Evolutionary conservation across 2,113 vertebrate species (phyloP).

Genomic region (Elanoides forficatus): DNA sequence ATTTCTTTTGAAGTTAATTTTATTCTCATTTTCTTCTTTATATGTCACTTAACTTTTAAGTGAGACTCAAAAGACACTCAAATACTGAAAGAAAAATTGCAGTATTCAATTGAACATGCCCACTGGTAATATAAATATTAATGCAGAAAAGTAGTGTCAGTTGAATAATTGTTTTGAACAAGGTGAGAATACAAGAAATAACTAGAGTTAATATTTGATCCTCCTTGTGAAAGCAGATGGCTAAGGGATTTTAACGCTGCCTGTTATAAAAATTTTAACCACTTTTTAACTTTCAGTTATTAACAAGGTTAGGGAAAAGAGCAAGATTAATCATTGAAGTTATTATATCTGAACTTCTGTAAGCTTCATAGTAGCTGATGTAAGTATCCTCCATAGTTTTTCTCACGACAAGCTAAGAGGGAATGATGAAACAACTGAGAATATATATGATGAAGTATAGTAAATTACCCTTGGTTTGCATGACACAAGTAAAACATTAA

Average conservation of each 20-base stretch:
- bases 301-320: constrained; percentile 14
- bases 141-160: neutral
- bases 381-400: neutral
- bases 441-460: neutral
- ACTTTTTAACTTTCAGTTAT: neutral
- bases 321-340: constrained; percentile 6
- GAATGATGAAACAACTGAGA: constrained; percentile 14
- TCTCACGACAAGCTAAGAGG: neutral
- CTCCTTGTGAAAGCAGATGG: neutral
- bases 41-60: constrained; percentile 20
- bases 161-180: neutral
- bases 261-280: neutral
- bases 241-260: neutral
- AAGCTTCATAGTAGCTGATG: neutral
- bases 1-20: constrained; percentile 12
- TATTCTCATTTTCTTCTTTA: neutral
- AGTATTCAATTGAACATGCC: neutral
- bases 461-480: neutral
- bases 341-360: neutral
- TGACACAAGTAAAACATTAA: neutral
- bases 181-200: neutral
- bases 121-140: neutral
- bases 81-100: neutral
- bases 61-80: neutral
- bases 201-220: neutral